Conservation (phyloP, 1,140 invertebrate species). For the Orchestia grillus region DNA sequence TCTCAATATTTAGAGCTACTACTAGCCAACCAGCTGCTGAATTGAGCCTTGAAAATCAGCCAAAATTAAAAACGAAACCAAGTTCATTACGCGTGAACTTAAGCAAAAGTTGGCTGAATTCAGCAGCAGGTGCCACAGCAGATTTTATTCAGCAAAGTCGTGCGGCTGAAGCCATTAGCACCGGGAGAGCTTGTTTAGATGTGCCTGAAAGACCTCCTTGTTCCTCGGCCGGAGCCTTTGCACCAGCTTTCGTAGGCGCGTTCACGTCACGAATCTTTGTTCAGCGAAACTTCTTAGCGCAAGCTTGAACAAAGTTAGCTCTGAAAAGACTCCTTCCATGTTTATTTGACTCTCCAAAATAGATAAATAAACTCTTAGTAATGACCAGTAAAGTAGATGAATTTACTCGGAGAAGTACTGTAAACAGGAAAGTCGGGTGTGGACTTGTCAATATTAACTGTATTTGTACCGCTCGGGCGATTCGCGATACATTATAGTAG, state of each 20-base stretch:
- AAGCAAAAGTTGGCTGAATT: neutral
- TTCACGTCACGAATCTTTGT: neutral
- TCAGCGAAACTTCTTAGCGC: neutral
- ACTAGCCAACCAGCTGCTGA: too few species aligned
- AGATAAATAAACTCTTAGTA: neutral
- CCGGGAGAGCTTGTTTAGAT: neutral
- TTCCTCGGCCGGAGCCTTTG: neutral
- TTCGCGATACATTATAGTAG: neutral
- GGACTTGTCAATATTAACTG: neutral
- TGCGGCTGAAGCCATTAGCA: neutral
- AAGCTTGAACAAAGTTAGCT: neutral
- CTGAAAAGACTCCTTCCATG: neutral
- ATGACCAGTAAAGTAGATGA: neutral
- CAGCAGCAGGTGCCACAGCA: constrained; percentile 3
- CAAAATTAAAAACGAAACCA: neutral
- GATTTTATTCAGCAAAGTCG: neutral
- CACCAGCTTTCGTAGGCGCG: neutral
- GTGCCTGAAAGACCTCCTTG: neutral
- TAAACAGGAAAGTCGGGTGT: neutral
- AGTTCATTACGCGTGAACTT: neutral
- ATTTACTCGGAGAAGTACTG: neutral
- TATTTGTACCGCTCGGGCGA: neutral
- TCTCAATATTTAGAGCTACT: too few species aligned
- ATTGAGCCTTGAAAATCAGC: too few species aligned
- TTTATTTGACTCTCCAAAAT: neutral